A percentile compares a stretch with the other conserved stretches of the same genome.
Conservation (phyloP, 2,888 invertebrate species). For the Archips xylosteana region DNA sequence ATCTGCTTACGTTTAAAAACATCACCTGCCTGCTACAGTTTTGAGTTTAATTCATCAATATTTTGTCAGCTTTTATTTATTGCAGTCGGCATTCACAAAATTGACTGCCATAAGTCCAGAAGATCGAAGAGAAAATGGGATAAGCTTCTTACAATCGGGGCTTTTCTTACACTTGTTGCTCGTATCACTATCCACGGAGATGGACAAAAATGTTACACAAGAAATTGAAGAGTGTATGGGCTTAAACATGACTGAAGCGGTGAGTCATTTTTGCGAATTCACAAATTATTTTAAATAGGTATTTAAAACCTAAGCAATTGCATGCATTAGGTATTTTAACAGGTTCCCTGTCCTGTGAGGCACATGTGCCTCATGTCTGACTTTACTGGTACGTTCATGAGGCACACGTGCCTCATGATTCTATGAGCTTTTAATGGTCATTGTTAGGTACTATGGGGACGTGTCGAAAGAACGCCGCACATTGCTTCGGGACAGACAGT, state of each 20-base stretch:
- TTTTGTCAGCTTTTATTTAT: conserved; percentile 37
- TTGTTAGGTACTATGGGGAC: too few species aligned
- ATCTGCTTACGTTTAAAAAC: too few species aligned
- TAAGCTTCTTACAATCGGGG: conserved; percentile 76
- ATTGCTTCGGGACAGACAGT: too few species aligned
- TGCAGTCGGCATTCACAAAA: conserved; percentile 67
- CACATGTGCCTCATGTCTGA: too few species aligned
- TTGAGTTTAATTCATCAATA: not conserved
- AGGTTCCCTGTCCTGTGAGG: too few species aligned
- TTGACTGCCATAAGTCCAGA: conserved; percentile 59
- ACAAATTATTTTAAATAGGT: too few species aligned
- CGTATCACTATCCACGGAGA: conserved; percentile 65
- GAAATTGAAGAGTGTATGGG: conserved; percentile 68
- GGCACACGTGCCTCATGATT: too few species aligned
- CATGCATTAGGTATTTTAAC: too few species aligned
- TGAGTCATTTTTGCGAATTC: conserved; percentile 48
- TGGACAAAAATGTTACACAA: conserved; percentile 61
- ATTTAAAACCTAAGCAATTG: too few species aligned
- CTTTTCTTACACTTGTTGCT: conserved; percentile 69
- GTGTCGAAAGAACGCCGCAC: too few species aligned
- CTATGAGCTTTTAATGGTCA: too few species aligned
- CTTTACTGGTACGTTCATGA: too few species aligned
- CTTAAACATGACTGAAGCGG: conserved; percentile 59
- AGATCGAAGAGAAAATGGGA: conserved; percentile 68
- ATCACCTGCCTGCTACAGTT: not conserved